Percentiles rank a stretch among this genome's conserved stretches.
phyloP scores from a whole-genome alignment of 1,140 invertebrate genomes.

The Brachystomella parvula region DNA sequence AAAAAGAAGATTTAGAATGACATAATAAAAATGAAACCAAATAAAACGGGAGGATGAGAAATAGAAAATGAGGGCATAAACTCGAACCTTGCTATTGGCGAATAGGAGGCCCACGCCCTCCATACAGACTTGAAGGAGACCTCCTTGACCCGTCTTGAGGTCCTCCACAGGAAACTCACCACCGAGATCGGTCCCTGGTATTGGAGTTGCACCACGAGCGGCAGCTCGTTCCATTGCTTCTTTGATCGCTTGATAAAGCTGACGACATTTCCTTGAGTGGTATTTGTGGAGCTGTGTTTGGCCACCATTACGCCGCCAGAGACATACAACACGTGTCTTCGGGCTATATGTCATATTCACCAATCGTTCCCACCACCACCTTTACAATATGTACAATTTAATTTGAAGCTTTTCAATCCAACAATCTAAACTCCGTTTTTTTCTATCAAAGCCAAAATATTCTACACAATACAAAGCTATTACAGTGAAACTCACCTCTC shows the following conservation, averaged over 20 bases:
- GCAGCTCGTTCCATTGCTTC: constrained; percentile 96
- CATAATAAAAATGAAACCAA: no score
- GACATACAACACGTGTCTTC: constrained; percentile 91
- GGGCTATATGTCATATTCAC: constrained; percentile 99
- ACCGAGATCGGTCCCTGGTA: constrained; percentile 72
- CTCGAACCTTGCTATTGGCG: constrained; percentile 92
- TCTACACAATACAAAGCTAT: no score
- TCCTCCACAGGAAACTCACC: constrained; percentile 99
- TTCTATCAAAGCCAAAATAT: no score
- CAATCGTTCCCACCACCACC: constrained; percentile 96
- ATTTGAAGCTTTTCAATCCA: neutral
- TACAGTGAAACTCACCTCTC: constrained; percentile 60
- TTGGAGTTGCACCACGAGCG: constrained; percentile 63
- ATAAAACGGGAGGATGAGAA: no score
- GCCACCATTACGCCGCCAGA: constrained; percentile 84
- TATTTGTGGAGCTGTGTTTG: constrained; percentile 95
- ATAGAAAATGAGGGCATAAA: neutral
- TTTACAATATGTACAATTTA: constrained; percentile 4
- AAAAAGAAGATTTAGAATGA: neutral
- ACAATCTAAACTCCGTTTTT: neutral
- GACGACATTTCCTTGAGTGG: constrained; percentile 98
- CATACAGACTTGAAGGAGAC: constrained; percentile 96
- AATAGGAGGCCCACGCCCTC: constrained; percentile 97
- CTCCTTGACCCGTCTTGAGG: constrained; percentile 90
- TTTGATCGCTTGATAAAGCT: constrained; percentile 97